These are phyloP conservation scores for Axis porcinus DNA, from an alignment of 2,113 vertebrate species.

Conservation along the genomic window DNA sequence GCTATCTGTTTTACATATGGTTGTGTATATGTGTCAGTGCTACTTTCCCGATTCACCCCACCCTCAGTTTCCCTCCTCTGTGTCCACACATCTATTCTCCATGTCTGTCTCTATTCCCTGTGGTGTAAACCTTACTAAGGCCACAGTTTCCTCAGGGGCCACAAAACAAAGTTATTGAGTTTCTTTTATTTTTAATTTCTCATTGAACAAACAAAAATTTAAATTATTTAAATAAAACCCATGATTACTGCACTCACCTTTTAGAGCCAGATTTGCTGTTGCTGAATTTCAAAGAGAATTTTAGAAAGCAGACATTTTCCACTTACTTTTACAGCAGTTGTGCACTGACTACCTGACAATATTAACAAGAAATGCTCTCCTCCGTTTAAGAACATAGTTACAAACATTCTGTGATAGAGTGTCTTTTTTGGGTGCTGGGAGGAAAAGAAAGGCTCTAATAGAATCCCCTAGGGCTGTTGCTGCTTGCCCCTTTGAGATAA, in stretches of 20 bases:
- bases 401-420: background rate
- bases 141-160: background rate
- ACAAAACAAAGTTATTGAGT: background rate
- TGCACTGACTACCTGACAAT: background rate
- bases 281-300: background rate
- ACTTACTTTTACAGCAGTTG: background rate
- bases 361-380: background rate
- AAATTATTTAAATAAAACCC: background rate
- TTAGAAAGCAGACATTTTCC: background rate
- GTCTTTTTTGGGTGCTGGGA: rapidly evolving
- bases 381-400: background rate
- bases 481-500: slow-evolving; percentile 1
- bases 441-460: background rate
- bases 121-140: background rate
- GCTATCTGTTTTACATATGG: too few relatives aligned
- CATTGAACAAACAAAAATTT: background rate
- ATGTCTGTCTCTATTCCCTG: too few relatives aligned
- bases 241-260: background rate
- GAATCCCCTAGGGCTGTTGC: background rate
- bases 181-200: background rate
- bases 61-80: too few relatives aligned
- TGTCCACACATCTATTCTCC: too few relatives aligned
- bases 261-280: background rate
- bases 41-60: too few relatives aligned
- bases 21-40: too few relatives aligned